Conservation (phyloP, 37 sponge, comb jelly and placozoan species). For the Crambe crambe region DNA sequence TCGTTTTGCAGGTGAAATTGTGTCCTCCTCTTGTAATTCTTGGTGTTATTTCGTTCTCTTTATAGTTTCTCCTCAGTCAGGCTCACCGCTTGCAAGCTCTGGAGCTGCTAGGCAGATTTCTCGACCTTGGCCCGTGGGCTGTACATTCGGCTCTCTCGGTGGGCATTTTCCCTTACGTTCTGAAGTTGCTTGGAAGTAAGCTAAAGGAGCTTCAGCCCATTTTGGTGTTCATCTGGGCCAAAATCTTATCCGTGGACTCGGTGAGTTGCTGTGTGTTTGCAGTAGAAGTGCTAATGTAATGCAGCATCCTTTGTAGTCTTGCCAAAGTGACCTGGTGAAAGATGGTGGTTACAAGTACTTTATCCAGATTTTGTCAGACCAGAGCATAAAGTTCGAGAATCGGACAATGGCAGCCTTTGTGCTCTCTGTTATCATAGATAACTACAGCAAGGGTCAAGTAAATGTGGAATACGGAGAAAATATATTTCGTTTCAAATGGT, state of each 20-base stretch:
- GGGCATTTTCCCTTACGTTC: slow-evolving; percentile 97
- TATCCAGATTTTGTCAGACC: slow-evolving; percentile 73
- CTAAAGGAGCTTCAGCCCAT: slow-evolving; percentile 89
- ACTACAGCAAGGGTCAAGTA: slow-evolving; percentile 79
- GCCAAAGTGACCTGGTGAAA: slow-evolving; percentile 86
- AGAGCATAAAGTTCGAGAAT: slow-evolving; percentile 84
- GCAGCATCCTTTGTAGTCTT: slow-evolving; percentile 33
- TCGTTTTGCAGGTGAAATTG: slow-evolving; percentile 86
- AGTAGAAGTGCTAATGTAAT: neutral
- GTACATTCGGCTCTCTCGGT: slow-evolving; percentile 90
- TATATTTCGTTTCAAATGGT: neutral
- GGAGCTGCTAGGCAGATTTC: slow-evolving; percentile 88
- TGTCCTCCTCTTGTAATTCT: neutral
- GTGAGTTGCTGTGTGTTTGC: slow-evolving; percentile 43
- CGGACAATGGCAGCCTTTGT: slow-evolving; percentile 92
- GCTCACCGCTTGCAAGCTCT: slow-evolving; percentile 89
- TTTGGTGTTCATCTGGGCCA: slow-evolving; percentile 98
- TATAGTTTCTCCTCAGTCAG: slow-evolving; percentile 92
- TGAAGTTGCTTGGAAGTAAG: slow-evolving; percentile 93
- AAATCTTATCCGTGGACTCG: slow-evolving; percentile 87
- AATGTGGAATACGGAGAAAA: neutral
- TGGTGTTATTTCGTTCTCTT: neutral
- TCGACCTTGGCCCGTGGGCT: slow-evolving; percentile 94
- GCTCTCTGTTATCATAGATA: slow-evolving; percentile 65
- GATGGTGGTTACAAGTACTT: slow-evolving; percentile 89